Evolutionary conservation across 2,113 vertebrate species (phyloP), one percentile per base, ranked within the genome.

Genomic region (Pseudolaguvia tuberculata): DNA sequence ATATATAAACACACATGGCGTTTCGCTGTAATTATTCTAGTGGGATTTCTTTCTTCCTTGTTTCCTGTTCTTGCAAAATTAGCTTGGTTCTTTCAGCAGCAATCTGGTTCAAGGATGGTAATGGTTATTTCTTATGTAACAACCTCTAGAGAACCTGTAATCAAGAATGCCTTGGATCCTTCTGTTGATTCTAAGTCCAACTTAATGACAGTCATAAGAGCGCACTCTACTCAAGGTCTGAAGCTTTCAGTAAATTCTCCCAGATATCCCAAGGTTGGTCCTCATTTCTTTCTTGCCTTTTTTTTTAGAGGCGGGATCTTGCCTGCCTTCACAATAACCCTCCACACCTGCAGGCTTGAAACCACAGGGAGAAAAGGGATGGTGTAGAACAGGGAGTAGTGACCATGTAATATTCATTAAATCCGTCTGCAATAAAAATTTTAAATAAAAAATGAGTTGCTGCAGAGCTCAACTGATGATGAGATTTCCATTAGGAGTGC

Each of bases 281-380:
- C 42, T 27, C 17, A 0, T 31, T 29, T 48, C 27, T 5, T 13
- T 3, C 39, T 29, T 55, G 3, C 14, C 8, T 21, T 2, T 52
- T 12, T 23, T 53, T 42, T 35, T 14, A 1, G n/a, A n/a, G n/a
- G n/a, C 68, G 70, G 50, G 72, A 63, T 68, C 76, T 48, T 62
- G 61, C 72, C 57, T 65, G 61, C 68, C n/a, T 65, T 65, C 70
- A 72, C 58, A 66, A 66, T 66, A 74, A 67, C 61, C 75, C n/a
- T n/a, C n/a, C n/a, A n/a, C n/a, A n/a, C n/a, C n/a, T n/a, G n/a
- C n/a, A n/a, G n/a, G n/a, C n/a, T n/a, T n/a, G n/a, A n/a, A n/a
- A n/a, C n/a, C n/a, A n/a, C n/a, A n/a, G n/a, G n/a, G n/a, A n/a
- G n/a, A n/a, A n/a, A n/a, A n/a, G n/a, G n/a, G n/a, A n/a, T n/a